These are phyloP conservation scores for Sitta europaea DNA, from an alignment of 2,113 vertebrate genomes.

Conservation along the genomic window DNA sequence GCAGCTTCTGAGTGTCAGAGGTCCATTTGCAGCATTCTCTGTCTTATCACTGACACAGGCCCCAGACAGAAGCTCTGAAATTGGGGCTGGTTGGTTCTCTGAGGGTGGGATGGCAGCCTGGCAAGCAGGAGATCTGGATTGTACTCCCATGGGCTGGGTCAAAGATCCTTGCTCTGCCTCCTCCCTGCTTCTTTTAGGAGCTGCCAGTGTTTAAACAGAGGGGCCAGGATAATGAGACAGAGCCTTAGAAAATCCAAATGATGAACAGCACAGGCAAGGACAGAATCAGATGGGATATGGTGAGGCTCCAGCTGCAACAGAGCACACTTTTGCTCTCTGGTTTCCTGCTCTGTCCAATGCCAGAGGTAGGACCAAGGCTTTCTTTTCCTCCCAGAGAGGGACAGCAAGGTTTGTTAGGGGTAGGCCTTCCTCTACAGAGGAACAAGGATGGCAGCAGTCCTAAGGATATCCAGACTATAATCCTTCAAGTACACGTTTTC, in stretches of 20 bases:
- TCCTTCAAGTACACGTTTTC: accelerated
- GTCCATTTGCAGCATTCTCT: not conserved
- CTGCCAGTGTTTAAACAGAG: not conserved
- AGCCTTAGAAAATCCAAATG: not conserved
- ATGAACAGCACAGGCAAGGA: not conserved
- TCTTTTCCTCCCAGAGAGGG: not conserved
- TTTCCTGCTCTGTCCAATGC: not conserved
- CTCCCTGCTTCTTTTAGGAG: not conserved
- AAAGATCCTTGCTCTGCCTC: not conserved
- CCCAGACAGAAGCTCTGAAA: accelerated
- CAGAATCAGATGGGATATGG: not conserved
- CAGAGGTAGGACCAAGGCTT: not conserved
- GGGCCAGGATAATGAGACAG: accelerated
- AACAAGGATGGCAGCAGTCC: not conserved
- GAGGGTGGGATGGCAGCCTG: not conserved
- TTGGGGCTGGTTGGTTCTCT: not conserved
- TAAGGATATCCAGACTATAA: not conserved
- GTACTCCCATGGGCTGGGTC: accelerated
- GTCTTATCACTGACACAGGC: not conserved
- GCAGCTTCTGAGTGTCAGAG: not conserved
- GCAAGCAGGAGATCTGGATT: not conserved
- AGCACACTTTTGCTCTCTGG: accelerated
- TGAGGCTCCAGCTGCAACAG: not conserved
- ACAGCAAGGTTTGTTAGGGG: not conserved
- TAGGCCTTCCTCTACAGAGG: not conserved